These are phyloP conservation scores for Rhagoletis pomonella DNA, from an alignment of 1,140 invertebrate genomes.

Conservation along the genomic window DNA sequence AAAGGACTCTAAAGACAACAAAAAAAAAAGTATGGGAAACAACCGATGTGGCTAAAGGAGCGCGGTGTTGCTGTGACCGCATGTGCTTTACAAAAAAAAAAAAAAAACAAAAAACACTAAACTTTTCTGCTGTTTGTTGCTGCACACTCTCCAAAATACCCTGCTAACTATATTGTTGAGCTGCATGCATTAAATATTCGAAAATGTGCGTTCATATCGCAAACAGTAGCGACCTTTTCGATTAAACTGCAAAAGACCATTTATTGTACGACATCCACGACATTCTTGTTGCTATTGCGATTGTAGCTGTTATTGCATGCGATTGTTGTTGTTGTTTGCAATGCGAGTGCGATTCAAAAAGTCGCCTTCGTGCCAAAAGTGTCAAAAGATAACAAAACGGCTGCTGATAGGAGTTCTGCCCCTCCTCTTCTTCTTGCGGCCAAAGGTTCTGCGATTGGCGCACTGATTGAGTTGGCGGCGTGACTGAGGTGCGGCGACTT, in stretches of 20 bases:
- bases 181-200: conserved; percentile 31
- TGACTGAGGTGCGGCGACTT: conserved; percentile 36
- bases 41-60: background rate
- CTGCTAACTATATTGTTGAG: background rate
- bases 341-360: conserved; percentile 14
- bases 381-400: conserved; percentile 45
- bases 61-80: background rate
- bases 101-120: background rate
- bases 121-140: background rate
- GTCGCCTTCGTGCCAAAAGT: conserved; percentile 48
- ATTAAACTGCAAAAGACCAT: conserved; percentile 49
- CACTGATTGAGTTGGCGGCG: conserved; percentile 28
- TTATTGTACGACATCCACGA: conserved; percentile 31
- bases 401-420: conserved; percentile 28
- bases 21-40: background rate
- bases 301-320: conserved; percentile 20
- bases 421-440: background rate
- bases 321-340: background rate
- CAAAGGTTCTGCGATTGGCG: conserved; percentile 27
- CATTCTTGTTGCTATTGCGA: conserved; percentile 13
- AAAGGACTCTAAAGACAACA: background rate
- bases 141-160: too few relatives aligned
- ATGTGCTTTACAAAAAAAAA: background rate
- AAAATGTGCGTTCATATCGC: conserved; percentile 31
- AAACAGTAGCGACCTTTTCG: conserved; percentile 51